Base-by-base conservation (phyloP, 1,140 invertebrate genomes). In the Belonocnema kinseyi region DNA sequence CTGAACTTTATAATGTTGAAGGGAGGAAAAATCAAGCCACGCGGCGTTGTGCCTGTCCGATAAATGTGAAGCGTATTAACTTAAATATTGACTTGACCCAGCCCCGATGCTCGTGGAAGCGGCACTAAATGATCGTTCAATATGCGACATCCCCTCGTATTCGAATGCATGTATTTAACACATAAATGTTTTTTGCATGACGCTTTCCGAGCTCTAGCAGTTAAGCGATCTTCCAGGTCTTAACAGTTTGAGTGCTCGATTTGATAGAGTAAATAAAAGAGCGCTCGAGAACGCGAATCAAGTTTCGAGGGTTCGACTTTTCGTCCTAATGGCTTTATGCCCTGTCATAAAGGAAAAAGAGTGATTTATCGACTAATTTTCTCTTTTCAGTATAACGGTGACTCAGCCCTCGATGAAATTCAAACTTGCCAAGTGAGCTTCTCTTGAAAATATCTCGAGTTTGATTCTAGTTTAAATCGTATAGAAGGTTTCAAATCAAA, bases 11-110 rank as follows among this genome's bases (percentile, higher is more conserved):
- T 81, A 77, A 80, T 81, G 80, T 84, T 74, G 79, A 84, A 82
- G 14, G 56, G 19, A 40, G 14, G 56, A 16, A 21, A 56, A 61
- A 78, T 58, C 73, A 58, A 50, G 50, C 54, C 54, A 58, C 66
- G 46, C 46, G 79, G 82, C 82, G 78, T 80, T 73, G 82, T 80
- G 78, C 79, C 76, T 76, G 76, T 72, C 74, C 77, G 80, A 82
- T 82, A 82, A 84, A 82, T 70, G 79, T 74, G 61, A 79, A 66
- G 66, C 80, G 77, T 80, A 82, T 84, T 84, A 84, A 82, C 83
- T 84, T 78, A 82, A 82, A 84, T 84, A 84, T 84, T 84, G 80
- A 84, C 83, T 84, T 61, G 77, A 84, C 80, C 80, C 77, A 78
- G 80, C 82, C 77, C 80, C 75, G 75, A 74, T 77, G 80, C 73